These are phyloP conservation scores for Prunella fulvescens DNA, from an alignment of 2,113 vertebrate species.

Conservation along the genomic window DNA sequence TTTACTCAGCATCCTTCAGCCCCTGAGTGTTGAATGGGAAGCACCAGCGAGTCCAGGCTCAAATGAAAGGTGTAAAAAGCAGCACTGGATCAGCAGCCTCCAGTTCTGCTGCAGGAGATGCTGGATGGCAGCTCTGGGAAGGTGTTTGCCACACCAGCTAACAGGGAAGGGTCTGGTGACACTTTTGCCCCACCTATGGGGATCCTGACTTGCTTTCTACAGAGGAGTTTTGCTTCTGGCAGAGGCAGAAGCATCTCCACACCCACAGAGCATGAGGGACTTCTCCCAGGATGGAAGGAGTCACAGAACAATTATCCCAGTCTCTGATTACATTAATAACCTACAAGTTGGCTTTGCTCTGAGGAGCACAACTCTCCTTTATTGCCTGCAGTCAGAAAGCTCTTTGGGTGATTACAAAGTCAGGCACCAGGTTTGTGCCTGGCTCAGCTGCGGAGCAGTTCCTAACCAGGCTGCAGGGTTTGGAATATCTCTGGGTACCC, in stretches of 20 bases:
- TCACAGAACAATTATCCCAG: neutral
- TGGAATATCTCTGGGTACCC: neutral
- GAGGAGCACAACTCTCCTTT: neutral
- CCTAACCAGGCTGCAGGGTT: neutral
- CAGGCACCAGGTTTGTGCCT: neutral
- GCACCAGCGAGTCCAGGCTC: neutral
- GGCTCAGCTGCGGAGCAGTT: neutral
- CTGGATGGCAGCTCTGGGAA: neutral
- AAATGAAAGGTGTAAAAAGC: fast-evolving
- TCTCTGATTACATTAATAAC: neutral
- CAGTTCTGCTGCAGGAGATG: neutral
- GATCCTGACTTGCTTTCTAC: neutral
- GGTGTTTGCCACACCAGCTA: neutral
- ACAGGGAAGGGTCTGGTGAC: neutral
- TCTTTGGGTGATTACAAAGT: neutral
- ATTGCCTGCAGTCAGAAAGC: neutral
- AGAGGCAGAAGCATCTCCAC: neutral
- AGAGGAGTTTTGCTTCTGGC: neutral
- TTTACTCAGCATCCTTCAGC: neutral
- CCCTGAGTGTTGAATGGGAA: neutral
- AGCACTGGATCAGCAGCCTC: neutral
- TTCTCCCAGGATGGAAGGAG: neutral
- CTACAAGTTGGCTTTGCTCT: neutral
- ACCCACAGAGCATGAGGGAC: neutral
- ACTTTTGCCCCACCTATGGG: neutral